phyloP scores from a whole-genome alignment of 2,113 vertebrate genomes.

The Natator depressus region DNA sequence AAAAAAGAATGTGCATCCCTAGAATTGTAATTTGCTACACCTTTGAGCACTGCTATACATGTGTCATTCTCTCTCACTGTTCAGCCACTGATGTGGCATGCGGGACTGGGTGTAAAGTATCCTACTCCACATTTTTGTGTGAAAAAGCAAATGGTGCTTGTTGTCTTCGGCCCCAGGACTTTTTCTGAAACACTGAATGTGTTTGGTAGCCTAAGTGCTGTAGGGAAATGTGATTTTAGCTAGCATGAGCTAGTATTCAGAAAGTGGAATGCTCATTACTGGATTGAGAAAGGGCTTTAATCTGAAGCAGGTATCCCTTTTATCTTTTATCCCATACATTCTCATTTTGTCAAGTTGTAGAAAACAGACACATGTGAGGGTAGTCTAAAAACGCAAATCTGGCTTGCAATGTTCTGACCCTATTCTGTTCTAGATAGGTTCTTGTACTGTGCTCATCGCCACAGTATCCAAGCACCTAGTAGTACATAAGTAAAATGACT shows the following conservation, averaged over 20 bases:
- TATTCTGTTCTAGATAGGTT: no score
- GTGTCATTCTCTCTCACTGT: background rate
- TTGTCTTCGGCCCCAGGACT: background rate
- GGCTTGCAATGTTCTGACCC: background rate
- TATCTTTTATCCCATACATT: background rate
- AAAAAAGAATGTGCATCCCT: background rate
- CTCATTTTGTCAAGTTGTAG: background rate
- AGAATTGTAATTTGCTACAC: background rate
- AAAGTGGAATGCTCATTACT: background rate
- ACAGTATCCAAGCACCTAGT: no score
- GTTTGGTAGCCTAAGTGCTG: background rate
- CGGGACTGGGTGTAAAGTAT: background rate
- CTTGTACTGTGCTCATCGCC: no score
- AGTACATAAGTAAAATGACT: no score
- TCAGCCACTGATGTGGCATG: background rate
- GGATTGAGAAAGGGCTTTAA: background rate
- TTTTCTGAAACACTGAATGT: background rate
- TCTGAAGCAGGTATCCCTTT: background rate
- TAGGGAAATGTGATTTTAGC: background rate
- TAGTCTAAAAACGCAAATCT: background rate
- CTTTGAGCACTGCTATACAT: background rate
- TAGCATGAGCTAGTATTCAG: background rate
- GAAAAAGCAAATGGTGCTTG: background rate
- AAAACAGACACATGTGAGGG: background rate
- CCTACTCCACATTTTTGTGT: background rate